A percentile compares a stretch with the other conserved stretches of the same genome.
phyloP scores from a whole-genome alignment of 2,888 invertebrate genomes.

The Ephialtes manifestator region DNA sequence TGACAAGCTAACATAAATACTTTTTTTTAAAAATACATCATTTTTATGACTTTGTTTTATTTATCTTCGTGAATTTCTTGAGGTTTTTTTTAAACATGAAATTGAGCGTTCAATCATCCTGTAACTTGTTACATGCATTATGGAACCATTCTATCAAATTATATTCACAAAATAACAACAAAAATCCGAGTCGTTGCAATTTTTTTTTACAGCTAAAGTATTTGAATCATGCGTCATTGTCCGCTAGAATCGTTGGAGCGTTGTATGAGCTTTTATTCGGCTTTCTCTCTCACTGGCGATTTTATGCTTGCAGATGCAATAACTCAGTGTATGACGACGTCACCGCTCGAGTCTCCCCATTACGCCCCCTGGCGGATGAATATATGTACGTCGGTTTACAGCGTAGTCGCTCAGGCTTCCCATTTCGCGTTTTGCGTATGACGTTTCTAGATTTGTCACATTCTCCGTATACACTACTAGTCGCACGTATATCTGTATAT shows the following conservation, averaged over 20 bases:
- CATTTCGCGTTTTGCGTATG: constrained; percentile 29
- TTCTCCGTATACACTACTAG: not conserved
- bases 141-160: too few relatives aligned
- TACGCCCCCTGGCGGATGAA: not conserved
- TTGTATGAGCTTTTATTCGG: constrained; percentile 41
- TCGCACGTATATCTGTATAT: not conserved
- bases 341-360: constrained; percentile 24
- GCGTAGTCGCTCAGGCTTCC: constrained; percentile 12
- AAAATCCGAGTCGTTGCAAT: too few relatives aligned
- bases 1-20: not conserved
- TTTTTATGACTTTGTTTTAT: too few relatives aligned
- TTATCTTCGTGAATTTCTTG: too few relatives aligned
- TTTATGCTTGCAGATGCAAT: constrained; percentile 49
- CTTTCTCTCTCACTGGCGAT: constrained; percentile 23
- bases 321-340: constrained; percentile 57
- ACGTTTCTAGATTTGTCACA: constrained; percentile 49
- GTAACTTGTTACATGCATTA: too few relatives aligned
- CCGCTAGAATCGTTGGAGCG: not conserved
- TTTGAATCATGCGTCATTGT: constrained; percentile 31
- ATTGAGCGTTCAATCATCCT: too few relatives aligned
- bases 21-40: too few relatives aligned
- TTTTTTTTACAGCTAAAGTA: too few relatives aligned
- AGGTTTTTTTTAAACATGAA: too few relatives aligned
- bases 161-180: too few relatives aligned
- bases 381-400: constrained; percentile 1